phyloP scores from a whole-genome alignment of 2,797 vertebrate genomes.

The Sylvilagus floridanus region DNA sequence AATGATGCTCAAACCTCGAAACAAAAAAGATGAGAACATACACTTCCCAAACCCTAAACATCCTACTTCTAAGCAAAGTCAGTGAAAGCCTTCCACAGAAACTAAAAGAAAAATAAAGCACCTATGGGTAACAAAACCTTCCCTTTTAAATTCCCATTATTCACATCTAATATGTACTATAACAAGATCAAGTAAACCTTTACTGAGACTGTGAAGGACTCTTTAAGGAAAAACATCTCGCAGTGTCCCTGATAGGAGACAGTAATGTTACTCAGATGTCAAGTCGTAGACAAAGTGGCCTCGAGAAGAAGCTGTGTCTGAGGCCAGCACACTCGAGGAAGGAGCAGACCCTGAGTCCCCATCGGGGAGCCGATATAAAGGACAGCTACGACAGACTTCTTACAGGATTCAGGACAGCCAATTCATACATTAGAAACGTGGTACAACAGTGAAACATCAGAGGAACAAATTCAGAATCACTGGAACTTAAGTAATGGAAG shows the following conservation, averaged over 20 bases:
- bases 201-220: neutral
- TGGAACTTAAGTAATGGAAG: neutral
- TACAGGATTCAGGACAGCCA: neutral
- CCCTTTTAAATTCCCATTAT: constrained; percentile 45
- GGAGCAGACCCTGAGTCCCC: neutral
- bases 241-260: neutral
- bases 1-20: constrained; percentile 10
- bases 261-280: neutral
- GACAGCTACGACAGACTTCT: neutral
- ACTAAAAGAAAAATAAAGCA: constrained; percentile 40
- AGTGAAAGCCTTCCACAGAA: constrained; percentile 38
- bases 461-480: neutral
- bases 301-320: neutral
- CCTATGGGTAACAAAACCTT: neutral
- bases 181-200: constrained; percentile 42
- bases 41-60: constrained; percentile 2
- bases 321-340: neutral
- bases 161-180: constrained; percentile 26
- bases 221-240: neutral
- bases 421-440: neutral
- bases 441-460: neutral
- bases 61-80: constrained; percentile 9
- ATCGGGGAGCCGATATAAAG: neutral
- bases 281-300: neutral
- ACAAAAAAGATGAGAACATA: neutral